Base-by-base conservation (phyloP, 2,888 invertebrate genomes). In the Orchestes rusci region DNA sequence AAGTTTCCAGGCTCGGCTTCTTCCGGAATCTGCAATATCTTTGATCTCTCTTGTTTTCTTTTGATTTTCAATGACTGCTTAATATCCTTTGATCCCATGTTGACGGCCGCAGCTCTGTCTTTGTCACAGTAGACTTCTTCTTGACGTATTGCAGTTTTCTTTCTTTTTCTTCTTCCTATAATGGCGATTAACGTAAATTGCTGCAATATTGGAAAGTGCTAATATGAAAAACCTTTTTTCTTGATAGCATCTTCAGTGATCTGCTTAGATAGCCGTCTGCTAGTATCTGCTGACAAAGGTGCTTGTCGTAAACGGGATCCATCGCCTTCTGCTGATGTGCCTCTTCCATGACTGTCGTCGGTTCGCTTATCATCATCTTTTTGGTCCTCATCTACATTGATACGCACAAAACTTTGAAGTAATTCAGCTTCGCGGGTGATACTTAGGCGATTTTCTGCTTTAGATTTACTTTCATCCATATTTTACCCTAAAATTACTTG, bases 41-140 rank as follows among this genome's bases (percentile, higher is more conserved):
- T 79, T 56, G 80, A 82, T 17, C 84, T 75, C 60, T 89, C 89
- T 50, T 84, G 80, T 53, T 83, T 80, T 56, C 84, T 76, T 61
- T 90, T 91, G 56, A 86, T 72, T 60, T 79, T 85, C 51, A 90
- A 68, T 23, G 86, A 87, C 54, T 85, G 83, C 61, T 92, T 92
- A 50, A 92, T 91, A 62, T 92, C 91, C 50, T 79, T 81, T n/a
- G 80, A 82, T 0, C 87, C 88, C 75, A 86, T 77, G 59, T 88
- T 85, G 12, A 90, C 90, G 0, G 91, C 90, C 0, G 92, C 91
- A 0, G 91, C 92, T 4, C 92, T 73, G 63, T 91, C 91, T 61
- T 92, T 92, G 63, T 92, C 92, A 15, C 90, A 91, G 60, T 90
- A 92, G 16, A 86, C 68, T 60, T 91, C 91, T 55, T 89, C 88